phyloP scores from a whole-genome alignment of 2,888 invertebrate species.

The Polymixis lichenea region DNA sequence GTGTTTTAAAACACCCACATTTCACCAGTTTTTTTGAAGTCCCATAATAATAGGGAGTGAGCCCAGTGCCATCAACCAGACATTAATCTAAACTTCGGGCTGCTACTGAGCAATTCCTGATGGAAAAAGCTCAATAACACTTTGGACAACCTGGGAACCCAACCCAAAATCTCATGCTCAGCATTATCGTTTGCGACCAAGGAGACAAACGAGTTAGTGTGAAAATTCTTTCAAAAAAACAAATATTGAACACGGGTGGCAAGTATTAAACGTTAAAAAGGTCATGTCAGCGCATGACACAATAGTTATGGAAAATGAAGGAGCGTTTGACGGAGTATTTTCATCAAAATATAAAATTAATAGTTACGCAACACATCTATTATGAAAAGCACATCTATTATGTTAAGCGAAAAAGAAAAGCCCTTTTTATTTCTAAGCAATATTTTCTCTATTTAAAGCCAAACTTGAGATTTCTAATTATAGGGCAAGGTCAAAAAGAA shows the following conservation, averaged over 20 bases:
- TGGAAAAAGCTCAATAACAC: too few relatives aligned
- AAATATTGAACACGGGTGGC: not conserved
- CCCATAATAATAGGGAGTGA: too few relatives aligned
- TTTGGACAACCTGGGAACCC: too few relatives aligned
- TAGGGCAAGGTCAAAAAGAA: too few relatives aligned
- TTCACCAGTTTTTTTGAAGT: too few relatives aligned
- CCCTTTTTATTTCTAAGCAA: not conserved
- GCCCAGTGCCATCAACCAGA: too few relatives aligned
- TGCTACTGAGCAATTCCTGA: too few relatives aligned
- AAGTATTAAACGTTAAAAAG: slow-evolving; percentile 8
- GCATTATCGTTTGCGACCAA: too few relatives aligned
- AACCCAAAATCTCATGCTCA: not conserved
- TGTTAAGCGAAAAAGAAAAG: not conserved
- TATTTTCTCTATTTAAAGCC: not conserved
- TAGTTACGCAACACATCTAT: slow-evolving; percentile 5
- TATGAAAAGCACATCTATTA: slow-evolving; percentile 4
- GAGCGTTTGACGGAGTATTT: slow-evolving; percentile 33
- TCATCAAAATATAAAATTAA: slow-evolving; percentile 24
- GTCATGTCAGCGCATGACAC: not conserved
- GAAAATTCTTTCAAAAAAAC: too few relatives aligned
- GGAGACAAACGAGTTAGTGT: too few relatives aligned
- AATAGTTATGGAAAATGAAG: slow-evolving; percentile 1
- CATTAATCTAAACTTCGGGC: too few relatives aligned
- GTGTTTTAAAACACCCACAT: too few relatives aligned
- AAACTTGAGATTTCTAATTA: not conserved